Conservation (phyloP, 2,113 vertebrate species). For the Petaurus breviceps region DNA sequence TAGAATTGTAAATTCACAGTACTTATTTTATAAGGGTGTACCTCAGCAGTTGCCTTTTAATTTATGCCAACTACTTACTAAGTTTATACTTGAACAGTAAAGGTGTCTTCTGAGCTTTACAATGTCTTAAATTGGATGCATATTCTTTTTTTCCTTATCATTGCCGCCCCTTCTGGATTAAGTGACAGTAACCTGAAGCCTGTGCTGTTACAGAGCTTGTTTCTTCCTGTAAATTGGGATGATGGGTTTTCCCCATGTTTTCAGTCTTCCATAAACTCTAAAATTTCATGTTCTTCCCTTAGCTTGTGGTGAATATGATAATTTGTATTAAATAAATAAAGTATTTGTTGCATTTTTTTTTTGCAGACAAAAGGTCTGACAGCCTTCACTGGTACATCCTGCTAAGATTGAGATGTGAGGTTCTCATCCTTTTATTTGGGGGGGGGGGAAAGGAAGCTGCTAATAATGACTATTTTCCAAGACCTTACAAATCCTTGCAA, state of each 20-base stretch:
- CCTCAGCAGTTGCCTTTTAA: conserved; percentile 83
- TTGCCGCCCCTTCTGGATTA: conserved; percentile 59
- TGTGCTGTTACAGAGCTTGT: conserved; percentile 58
- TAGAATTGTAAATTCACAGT: conserved; percentile 77
- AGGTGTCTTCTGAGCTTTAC: conserved; percentile 79
- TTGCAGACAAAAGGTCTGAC: conserved; percentile 50
- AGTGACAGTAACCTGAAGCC: conserved; percentile 54
- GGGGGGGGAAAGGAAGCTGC: not conserved
- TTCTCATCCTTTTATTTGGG: conserved; percentile 15
- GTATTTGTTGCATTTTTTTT: conserved; percentile 76
- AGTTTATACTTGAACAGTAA: conserved; percentile 82
- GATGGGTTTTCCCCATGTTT: conserved; percentile 76
- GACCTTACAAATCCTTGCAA: not conserved
- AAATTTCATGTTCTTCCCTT: conserved; percentile 68
- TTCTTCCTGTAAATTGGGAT: conserved; percentile 76
- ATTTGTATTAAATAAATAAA: conserved; percentile 81
- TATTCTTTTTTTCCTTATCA: conserved; percentile 60
- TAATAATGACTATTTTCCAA: not conserved
- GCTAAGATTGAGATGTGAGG: conserved; percentile 39
- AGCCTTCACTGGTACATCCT: conserved; percentile 66
- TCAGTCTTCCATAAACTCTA: conserved; percentile 77
- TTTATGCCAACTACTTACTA: conserved; percentile 81
- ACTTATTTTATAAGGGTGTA: conserved; percentile 77
- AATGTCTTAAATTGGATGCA: conserved; percentile 75
- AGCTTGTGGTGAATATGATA: conserved; percentile 77